Base-by-base conservation (phyloP, 2,888 invertebrate genomes). In the Epistrophella euchroma region DNA sequence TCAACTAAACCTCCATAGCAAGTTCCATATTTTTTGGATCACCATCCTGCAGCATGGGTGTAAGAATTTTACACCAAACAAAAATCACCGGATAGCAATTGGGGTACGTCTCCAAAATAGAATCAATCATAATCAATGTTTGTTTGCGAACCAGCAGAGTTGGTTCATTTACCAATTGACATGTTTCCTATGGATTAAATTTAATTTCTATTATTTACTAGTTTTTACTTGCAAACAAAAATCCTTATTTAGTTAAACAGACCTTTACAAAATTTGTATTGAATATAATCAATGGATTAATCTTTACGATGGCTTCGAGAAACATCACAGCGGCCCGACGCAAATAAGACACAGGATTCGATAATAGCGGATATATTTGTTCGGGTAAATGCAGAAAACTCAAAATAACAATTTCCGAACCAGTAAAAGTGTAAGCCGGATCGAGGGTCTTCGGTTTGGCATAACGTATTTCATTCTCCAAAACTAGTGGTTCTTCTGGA, bases 71-170 rank as follows among this genome's bases (percentile, higher is more conserved):
- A 72, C 91, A 92, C 90, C 92, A 92, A 1, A 91, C 90, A 88
- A 89, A 91, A 40, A 92, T 89, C n/a, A 92, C 89, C 0, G 91
- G 90, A 88, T 90, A 90, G 72, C 92, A 92, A 79, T 91, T 91
- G 17, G 90, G 89, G 87, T 91, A 92, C 0, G 87, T 87, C 15
- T 89, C 88, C 32, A 92, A 85, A 60, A 92, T 89, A 2, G 89
- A 88, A 60, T 92, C 92, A 2, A 91, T 88, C 52, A 89, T 89
- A 0, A 90, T 88, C 37, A 92, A 73, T 0, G 90, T 89, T 62
- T 92, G 89, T 74, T 90, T 92, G 0, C 92, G 90, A 6, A 92
- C 92, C 15, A 92, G 88, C 0, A 89, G 86, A 0, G 90, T 89
- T 5, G 88, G 88, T 68, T 92, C 92, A 11, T 88, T 85, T 9